Conservation (phyloP, 2,113 vertebrate genomes). For the Camelus bactrianus region DNA sequence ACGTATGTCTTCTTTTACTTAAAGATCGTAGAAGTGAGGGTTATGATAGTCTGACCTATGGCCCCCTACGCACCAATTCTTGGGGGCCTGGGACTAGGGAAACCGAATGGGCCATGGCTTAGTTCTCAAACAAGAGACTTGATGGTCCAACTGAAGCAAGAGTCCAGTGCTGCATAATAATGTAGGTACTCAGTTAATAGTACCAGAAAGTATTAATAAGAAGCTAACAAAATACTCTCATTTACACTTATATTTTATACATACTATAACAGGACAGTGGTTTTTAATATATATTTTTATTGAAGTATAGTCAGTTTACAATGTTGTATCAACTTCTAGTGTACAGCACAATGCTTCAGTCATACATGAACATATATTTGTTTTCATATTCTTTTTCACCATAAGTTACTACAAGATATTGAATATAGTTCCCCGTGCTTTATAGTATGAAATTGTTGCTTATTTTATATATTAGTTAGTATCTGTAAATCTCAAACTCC, state of each 20-base stretch:
- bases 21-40: not conserved
- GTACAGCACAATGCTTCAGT: too few relatives aligned
- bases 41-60: not conserved
- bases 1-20: conserved; percentile 20
- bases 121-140: not conserved
- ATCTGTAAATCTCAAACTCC: too few relatives aligned
- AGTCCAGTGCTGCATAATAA: conserved; percentile 20
- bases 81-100: not conserved
- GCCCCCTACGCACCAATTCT: not conserved
- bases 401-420: too few relatives aligned
- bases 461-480: too few relatives aligned
- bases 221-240: conserved; percentile 19
- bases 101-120: not conserved
- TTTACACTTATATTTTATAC: not conserved
- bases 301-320: too few relatives aligned
- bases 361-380: too few relatives aligned
- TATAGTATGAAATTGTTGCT: too few relatives aligned
- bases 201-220: not conserved
- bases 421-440: too few relatives aligned
- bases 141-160: not conserved
- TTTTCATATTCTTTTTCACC: too few relatives aligned
- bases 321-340: too few relatives aligned
- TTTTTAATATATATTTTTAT: too few relatives aligned
- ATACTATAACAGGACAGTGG: not conserved
- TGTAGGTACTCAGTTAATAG: not conserved